A percentile compares a stretch with the other conserved stretches of the same genome.
These are phyloP conservation scores for Hylia prasina DNA, from an alignment of 2,113 vertebrate species.

Conservation along the genomic window DNA sequence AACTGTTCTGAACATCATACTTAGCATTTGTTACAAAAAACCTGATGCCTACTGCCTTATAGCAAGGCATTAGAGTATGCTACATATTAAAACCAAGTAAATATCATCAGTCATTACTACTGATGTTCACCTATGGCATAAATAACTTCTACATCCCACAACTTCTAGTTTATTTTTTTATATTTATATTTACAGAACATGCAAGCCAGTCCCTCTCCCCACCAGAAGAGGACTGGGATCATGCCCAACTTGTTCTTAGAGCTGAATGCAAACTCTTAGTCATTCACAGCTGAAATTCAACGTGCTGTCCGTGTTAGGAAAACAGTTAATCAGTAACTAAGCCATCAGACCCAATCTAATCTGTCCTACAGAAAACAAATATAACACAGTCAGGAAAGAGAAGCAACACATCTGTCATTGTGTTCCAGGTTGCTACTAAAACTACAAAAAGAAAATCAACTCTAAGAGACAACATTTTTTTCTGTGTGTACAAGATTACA, in stretches of 20 bases:
- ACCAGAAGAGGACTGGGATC: not conserved
- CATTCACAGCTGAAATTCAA: not conserved
- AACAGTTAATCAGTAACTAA: constrained; percentile 30
- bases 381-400: not conserved
- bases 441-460: not conserved
- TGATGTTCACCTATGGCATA: not conserved
- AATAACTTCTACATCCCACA: not conserved
- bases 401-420: not conserved
- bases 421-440: not conserved
- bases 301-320: not conserved
- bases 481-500: not conserved
- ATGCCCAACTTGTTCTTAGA: not conserved
- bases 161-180: not conserved
- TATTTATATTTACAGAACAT: not conserved
- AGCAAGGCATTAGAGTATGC: not conserved
- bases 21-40: not conserved
- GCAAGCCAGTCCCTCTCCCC: not conserved
- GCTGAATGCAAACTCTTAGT: not conserved
- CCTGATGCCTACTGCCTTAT: not conserved
- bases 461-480: not conserved
- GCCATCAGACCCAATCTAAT: not conserved
- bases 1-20: not conserved
- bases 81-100: not conserved
- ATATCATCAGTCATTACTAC: not conserved
- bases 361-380: not conserved